Evolutionary conservation across 1,140 invertebrate species (phyloP), one percentile per base, ranked within the genome.

Genomic region (Ceratina calcarata): DNA sequence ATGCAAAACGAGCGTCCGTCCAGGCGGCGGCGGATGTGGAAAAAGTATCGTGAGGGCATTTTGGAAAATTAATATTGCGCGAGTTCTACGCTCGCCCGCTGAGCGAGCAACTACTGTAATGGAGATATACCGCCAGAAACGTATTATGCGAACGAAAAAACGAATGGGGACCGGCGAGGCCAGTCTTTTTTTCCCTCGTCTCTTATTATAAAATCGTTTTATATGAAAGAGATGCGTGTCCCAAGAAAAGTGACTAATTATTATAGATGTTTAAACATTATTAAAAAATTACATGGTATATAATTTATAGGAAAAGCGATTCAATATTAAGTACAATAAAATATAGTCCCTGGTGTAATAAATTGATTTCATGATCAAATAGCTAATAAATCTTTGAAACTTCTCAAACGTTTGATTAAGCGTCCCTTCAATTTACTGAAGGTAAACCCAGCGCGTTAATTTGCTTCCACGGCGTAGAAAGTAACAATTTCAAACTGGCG

Each of bases 91-190:
- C 15, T 49, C 32, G 15, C 45, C 45, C n/a, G 24, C 16, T 22
- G 45, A 45, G 57, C 55, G 8, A 60, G 37, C 37, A 45, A 45
- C 37, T 45, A 45, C 16, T 49, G 15, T 77, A 69, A 77, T 69
- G 66, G 66, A 69, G 74, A 69, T 60, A 76, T 68, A 76, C 37
- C 60, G 55, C 74, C 37, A 53, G 32, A 68, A 45, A 68, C 65
- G 55, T 68, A 68, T 76, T 45, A 45, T 49, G 64, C 45, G 20
- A 6, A 16, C 49, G 20, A 15, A 22, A 10, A 16, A 58, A 8
- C n/a, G 6, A 24, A 18, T 16, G 20, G 37, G 24, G 37, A 37
- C 16, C 24, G 45, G 6, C 37, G 8, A 45, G 37, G 6, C 37
- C 6, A 0, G 10, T 7, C 37, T 45, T 45, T 45, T 45, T 45